phyloP scores from a whole-genome alignment of 1,140 invertebrate species.

The Drosophila equinoxialis region DNA sequence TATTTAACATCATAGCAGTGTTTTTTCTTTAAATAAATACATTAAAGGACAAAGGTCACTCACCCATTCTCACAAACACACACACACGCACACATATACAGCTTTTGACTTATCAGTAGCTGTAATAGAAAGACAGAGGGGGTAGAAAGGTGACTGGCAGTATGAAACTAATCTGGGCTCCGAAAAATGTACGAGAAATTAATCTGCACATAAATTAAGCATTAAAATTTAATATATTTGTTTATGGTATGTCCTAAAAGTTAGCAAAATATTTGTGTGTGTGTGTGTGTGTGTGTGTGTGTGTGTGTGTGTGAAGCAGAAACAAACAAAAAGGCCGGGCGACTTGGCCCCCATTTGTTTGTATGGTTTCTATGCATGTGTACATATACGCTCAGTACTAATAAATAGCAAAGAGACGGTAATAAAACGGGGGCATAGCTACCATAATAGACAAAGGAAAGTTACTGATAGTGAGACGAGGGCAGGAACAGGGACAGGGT shows the following conservation, averaged over 20 bases:
- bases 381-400: constrained; percentile 44
- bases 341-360: neutral
- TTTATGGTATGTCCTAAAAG: constrained; percentile 49
- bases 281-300: too few species aligned
- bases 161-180: constrained; percentile 55
- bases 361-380: neutral
- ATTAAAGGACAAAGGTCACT: neutral
- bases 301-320: too few species aligned
- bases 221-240: constrained; percentile 69
- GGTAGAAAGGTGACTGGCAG: neutral
- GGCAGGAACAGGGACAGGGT: neutral
- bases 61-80: neutral
- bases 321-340: too few species aligned
- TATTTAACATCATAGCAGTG: neutral
- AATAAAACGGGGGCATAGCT: constrained; percentile 30
- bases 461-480: constrained; percentile 32
- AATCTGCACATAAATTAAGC: constrained; percentile 66
- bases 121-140: too few species aligned
- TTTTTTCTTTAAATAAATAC: neutral
- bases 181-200: constrained; percentile 64
- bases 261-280: neutral
- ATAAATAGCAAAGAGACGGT: constrained; percentile 48
- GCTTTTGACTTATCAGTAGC: too few species aligned
- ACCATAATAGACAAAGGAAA: too few species aligned
- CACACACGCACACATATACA: neutral